These are phyloP conservation scores for Malachius bipustulatus DNA, from an alignment of 2,888 invertebrate species.

Conservation along the genomic window DNA sequence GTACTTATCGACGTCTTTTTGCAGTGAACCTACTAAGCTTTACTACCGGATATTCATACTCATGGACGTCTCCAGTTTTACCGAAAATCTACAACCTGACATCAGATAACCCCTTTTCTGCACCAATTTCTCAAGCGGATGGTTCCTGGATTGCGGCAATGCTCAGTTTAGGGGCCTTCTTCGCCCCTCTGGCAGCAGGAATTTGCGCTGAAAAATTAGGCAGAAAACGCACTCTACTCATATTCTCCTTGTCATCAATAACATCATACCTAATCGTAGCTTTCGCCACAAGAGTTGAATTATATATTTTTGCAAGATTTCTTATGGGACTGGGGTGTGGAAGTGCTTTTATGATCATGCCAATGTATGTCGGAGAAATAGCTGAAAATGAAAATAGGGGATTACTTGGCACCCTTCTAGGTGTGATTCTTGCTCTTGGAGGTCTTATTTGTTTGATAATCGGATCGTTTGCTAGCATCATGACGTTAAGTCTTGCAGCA, in stretches of 20 bases:
- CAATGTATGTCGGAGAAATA: conserved; percentile 80
- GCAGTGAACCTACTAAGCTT: conserved; percentile 23
- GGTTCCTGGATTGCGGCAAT: conserved; percentile 24
- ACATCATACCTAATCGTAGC: conserved; percentile 31
- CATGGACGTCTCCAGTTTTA: conserved; percentile 24
- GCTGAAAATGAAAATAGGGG: conserved; percentile 69
- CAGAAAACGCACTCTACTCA: conserved; percentile 52
- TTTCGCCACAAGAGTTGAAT: conserved; percentile 18
- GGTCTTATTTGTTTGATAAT: conserved; percentile 18
- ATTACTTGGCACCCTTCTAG: conserved; percentile 42
- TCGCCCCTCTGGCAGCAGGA: conserved; percentile 23
- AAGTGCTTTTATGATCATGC: conserved; percentile 57
- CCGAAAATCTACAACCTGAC: conserved; percentile 19
- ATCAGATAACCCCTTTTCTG: conserved; percentile 20
- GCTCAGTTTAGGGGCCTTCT: conserved; percentile 21
- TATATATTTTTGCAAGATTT: conserved; percentile 43
- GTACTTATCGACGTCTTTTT: too few relatives aligned
- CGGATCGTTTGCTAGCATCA: conserved; percentile 21
- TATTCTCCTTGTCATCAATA: conserved; percentile 52
- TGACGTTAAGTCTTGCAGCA: conserved; percentile 18
- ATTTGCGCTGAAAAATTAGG: conserved; percentile 34
- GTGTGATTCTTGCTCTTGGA: conserved; percentile 16
- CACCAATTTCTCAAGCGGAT: conserved; percentile 18
- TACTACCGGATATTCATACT: conserved; percentile 20
- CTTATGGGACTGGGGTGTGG: conserved; percentile 54